A percentile compares a stretch with the other conserved stretches of the same genome.
Conservation (phyloP, 1,140 invertebrate genomes). For the Pachypsylla venusta region DNA sequence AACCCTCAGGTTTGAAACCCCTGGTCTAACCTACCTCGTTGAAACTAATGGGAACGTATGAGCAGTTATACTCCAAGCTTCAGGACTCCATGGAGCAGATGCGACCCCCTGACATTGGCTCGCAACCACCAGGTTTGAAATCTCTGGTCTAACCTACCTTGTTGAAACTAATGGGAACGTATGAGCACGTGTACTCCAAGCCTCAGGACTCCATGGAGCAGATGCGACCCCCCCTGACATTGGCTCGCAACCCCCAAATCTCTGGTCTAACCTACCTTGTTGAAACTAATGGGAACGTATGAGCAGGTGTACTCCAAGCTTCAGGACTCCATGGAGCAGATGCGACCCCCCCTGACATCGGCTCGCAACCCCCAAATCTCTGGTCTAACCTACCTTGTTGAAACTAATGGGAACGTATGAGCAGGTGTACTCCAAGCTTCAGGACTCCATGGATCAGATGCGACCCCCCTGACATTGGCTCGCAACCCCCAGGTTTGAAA, state of each 20-base stretch:
- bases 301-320: slow-evolving; percentile 83
- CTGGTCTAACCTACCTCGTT: slow-evolving; percentile 47
- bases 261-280: slow-evolving; percentile 47
- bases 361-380: background rate
- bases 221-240: no score
- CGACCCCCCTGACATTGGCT: no score
- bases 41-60: slow-evolving; percentile 79
- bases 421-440: slow-evolving; percentile 89
- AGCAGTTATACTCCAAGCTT: slow-evolving; percentile 84
- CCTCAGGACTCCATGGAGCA: slow-evolving; percentile 88
- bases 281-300: slow-evolving; percentile 76
- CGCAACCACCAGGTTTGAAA: no score
- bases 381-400: slow-evolving; percentile 47
- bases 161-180: slow-evolving; percentile 81
- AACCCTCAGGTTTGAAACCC: no score
- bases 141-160: slow-evolving; percentile 36
- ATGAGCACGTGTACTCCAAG: slow-evolving; percentile 82
- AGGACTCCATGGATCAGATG: slow-evolving; percentile 87
- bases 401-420: slow-evolving; percentile 75
- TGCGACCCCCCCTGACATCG: slow-evolving; percentile 40
- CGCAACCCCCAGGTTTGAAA: no score
- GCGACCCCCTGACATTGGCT: no score
- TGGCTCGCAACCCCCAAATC: no score
- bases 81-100: slow-evolving; percentile 84
- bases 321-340: slow-evolving; percentile 90